Conservation (phyloP, 1,140 invertebrate species). For the Meloidogyne chitwoodi region DNA sequence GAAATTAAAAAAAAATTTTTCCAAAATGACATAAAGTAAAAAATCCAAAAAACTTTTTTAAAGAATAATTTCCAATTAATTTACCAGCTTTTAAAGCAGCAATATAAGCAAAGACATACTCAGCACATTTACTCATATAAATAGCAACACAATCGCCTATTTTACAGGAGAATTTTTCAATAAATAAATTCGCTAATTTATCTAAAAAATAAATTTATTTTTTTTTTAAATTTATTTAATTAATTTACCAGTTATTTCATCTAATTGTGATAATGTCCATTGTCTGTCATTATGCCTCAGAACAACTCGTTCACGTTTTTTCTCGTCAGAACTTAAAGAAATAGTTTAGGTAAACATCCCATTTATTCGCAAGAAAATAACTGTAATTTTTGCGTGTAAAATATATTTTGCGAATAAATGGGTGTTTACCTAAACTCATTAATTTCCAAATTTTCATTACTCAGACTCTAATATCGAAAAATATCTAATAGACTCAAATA, state of each 20-base stretch:
- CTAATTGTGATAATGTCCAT: slow-evolving; percentile 47
- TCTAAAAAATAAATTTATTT: slow-evolving; percentile 46
- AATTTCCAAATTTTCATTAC: too few relatives aligned
- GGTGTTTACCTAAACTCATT: too few relatives aligned
- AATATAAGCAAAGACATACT: slow-evolving; percentile 61
- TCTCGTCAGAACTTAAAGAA: slow-evolving; percentile 15
- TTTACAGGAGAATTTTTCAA: slow-evolving; percentile 10
- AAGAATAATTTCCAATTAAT: not conserved
- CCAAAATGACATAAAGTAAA: too few relatives aligned
- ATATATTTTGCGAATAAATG: too few relatives aligned
- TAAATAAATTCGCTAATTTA: slow-evolving; percentile 21
- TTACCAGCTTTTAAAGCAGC: slow-evolving; percentile 63
- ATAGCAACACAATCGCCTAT: slow-evolving; percentile 41
- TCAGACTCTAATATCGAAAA: too few relatives aligned
- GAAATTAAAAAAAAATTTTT: too few relatives aligned
- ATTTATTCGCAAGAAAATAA: too few relatives aligned
- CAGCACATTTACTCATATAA: slow-evolving; percentile 45
- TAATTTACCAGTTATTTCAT: slow-evolving; percentile 37
- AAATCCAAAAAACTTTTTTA: too few relatives aligned
- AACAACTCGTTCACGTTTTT: slow-evolving; percentile 29
- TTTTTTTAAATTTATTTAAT: slow-evolving; percentile 27
- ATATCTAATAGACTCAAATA: too few relatives aligned
- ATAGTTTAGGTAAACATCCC: too few relatives aligned
- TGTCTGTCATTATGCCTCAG: slow-evolving; percentile 27
- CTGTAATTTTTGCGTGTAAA: too few relatives aligned